phyloP scores from a whole-genome alignment of 1,140 invertebrate genomes.

The Caenorhabditis brenneri region DNA sequence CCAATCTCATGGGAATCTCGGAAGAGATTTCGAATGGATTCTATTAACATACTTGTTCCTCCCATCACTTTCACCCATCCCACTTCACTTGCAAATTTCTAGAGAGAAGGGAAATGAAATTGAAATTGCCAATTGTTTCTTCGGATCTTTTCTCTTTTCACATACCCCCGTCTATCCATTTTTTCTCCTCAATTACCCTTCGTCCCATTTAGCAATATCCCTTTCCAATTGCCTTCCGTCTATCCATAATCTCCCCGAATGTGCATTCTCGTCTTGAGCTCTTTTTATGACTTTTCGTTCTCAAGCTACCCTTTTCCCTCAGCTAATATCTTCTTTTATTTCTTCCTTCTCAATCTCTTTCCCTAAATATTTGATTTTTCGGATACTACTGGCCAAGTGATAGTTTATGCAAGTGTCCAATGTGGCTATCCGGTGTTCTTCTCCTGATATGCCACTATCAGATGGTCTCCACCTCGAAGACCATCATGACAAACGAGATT shows the following conservation, averaged over 20 bases:
- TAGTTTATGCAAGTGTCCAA: conserved; percentile 13
- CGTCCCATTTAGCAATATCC: background rate
- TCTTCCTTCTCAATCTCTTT: no score
- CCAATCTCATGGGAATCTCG: conserved; percentile 18
- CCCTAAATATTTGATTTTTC: background rate
- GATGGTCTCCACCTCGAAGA: conserved; percentile 17
- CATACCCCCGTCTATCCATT: background rate
- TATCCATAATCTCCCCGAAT: background rate
- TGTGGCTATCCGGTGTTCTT: conserved; percentile 40
- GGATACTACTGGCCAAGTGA: background rate
- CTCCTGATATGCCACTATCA: conserved; percentile 38
- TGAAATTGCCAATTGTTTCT: conserved; percentile 37
- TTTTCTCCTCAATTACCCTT: background rate
- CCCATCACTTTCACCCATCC: background rate
- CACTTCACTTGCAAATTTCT: background rate
- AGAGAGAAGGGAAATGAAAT: conserved; percentile 4
- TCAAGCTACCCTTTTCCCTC: background rate
- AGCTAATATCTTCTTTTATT: background rate
- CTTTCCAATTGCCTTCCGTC: background rate
- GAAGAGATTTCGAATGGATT: background rate
- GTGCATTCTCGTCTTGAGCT: background rate
- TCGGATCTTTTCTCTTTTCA: background rate
- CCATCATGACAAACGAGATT: conserved; percentile 40
- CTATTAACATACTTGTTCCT: conserved; percentile 35
- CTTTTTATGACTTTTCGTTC: background rate